Percentiles rank a stretch among this genome's conserved stretches.
phyloP scores from a whole-genome alignment of 2,797 vertebrate genomes.

The Squalus acanthias region DNA sequence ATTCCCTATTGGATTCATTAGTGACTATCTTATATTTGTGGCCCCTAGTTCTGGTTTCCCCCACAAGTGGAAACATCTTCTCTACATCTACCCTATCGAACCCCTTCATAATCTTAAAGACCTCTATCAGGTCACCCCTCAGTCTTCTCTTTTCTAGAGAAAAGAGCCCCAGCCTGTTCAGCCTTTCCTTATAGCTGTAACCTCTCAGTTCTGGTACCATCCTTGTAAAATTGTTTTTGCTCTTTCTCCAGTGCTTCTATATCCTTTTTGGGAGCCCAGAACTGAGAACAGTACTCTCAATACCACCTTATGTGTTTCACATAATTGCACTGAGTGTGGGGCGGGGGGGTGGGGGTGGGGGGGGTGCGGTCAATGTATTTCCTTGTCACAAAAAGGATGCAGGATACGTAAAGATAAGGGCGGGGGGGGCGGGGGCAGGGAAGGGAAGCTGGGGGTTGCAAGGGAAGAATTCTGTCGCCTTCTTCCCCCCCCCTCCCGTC shows the following conservation, averaged over 20 bases:
- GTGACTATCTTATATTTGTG: neutral
- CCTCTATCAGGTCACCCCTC: neutral
- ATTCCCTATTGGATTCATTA: neutral
- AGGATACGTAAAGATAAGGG: neutral
- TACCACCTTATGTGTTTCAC: neutral
- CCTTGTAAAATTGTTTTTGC: neutral
- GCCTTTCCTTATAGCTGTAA: neutral
- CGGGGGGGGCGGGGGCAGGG: neutral
- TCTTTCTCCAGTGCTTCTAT: neutral
- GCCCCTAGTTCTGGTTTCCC: neutral
- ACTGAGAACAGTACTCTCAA: neutral
- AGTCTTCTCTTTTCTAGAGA: neutral
- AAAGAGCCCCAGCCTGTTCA: neutral
- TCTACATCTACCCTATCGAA: neutral
- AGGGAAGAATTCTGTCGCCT: neutral
- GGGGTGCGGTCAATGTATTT: too few species aligned
- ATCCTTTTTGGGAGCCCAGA: neutral
- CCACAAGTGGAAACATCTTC: neutral
- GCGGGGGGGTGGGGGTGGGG: too few species aligned
- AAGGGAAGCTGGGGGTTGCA: neutral
- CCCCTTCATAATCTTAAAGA: neutral
- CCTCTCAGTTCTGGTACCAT: neutral
- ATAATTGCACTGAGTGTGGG: neutral
- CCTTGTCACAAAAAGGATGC: too few species aligned
- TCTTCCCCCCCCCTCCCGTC: conserved; percentile 37